Evolutionary conservation across 2,797 vertebrate genomes (phyloP), one percentile per base, ranked within the genome.

Genomic region (Chrosomus eos): DNA sequence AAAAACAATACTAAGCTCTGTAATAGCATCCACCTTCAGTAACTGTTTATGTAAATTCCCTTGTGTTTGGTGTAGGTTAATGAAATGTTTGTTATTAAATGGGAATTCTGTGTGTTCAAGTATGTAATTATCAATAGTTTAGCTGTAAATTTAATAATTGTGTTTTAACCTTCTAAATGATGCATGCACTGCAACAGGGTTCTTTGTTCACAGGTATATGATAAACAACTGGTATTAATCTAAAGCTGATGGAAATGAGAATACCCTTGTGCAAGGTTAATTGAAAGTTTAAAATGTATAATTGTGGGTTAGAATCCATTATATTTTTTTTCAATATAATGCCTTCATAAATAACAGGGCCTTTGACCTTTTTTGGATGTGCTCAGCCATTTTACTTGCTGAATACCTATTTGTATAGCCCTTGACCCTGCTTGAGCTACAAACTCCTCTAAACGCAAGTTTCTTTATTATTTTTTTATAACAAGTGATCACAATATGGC

Each of bases 1-100:
- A 95, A 94, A 94, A 94, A 94, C 94, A 95, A 94, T 94, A 94
- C 93, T 91, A 91, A 92, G 93, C 92, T 94, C 92, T 91, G 92
- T 89, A 91, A 92, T 92, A 91, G 91, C 91, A 91, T 93, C 90
- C 79, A 89, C 90, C 89, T 89, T 77, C 86, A 82, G 90, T 60
- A 73, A 88, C 76, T 89, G 90, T 90, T 89, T 91, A 91, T 89
- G 86, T 86, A 87, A 89, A 89, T 91, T 94, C 94, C 93, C 93
- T 90, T 91, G 94, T 94, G 95, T 93, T 94, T 94, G 93, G 89
- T 82, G 86, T 83, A 68, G 92, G 92, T 94, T 95, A 94, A 95
- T 93, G 91, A 93, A 94, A 92, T 84, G 89, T 92, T 90, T 94
- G 93, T 93, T 94, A 94, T 95, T 94, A 95, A 93, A 95, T 95